Evolutionary conservation across 2,113 vertebrate species (phyloP), one percentile per base, ranked within the genome.

Genomic region (Nannospalax galili): DNA sequence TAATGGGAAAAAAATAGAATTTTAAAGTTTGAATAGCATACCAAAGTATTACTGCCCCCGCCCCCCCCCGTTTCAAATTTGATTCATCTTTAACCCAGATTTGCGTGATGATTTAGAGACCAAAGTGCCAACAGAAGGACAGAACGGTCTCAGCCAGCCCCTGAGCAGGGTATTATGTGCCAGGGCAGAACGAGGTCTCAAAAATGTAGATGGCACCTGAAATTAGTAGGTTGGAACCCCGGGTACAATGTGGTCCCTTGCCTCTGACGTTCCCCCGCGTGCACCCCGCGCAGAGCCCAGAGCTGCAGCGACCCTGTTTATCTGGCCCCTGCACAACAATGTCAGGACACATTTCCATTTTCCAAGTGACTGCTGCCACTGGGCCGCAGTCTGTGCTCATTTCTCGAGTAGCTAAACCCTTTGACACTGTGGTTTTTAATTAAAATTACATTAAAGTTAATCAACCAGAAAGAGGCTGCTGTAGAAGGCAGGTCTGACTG

Each of bases 391-490:
- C 99, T 99, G 99, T 99, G 99, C 99, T 99, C 99, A 99, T 99
- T 99, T 99, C 99, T 99, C 99, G 99, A 99, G 99, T 99, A 99
- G 99, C 99, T 99, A 99, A 99, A 99, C 99, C 99, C 99, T 99
- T 99, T 99, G 99, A 99, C 99, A 99, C 99, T 99, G 99, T 99
- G 99, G 99, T 99, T 99, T 99, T 99, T 99, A 99, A 99, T 99
- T 99, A 99, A 99, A 99, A 99, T 99, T 99, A 99, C 99, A 99
- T 99, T 99, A 99, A 99, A 99, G 99, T 99, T 99, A 99, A 99
- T 99, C 99, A 99, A 99, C 99, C 99, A 99, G 99, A 99, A 99
- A 99, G 99, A 99, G 98, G 98, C 98, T 99, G 98, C 98, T 98
- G 98, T 98, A 98, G 98, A 99, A 99, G 98, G 99, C 99, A 99